phyloP scores from a whole-genome alignment of 2,113 vertebrate genomes.

The Candoia aspera region DNA sequence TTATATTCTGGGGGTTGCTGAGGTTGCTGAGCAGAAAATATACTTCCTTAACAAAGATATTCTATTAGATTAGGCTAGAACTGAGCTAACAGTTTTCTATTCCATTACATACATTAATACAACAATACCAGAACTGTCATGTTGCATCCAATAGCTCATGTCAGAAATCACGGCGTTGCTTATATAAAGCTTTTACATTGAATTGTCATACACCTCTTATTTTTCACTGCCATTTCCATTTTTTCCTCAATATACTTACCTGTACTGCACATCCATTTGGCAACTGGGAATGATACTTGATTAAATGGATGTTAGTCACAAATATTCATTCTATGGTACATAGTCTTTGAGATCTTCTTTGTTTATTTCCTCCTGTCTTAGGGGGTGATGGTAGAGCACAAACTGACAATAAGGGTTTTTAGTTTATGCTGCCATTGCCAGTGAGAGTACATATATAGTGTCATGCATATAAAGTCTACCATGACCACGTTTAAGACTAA shows the following conservation, averaged over 20 bases:
- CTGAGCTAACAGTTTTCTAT: not conserved
- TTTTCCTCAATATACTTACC: not conserved
- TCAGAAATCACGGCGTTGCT: not conserved
- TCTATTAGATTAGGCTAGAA: not conserved
- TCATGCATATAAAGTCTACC: not conserved
- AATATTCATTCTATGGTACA: not conserved
- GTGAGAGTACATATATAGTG: not conserved
- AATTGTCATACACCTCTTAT: not conserved
- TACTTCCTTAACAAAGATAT: too few relatives aligned
- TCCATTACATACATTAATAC: not conserved
- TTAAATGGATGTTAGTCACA: not conserved
- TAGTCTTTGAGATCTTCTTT: not conserved
- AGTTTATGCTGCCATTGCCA: not conserved
- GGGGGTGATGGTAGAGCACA: not conserved
- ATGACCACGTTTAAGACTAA: not conserved
- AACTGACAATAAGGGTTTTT: not conserved
- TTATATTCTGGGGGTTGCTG: not conserved
- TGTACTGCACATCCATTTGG: not conserved
- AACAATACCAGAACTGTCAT: not conserved
- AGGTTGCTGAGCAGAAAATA: not conserved
- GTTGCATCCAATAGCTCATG: not conserved
- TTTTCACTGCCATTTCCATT: not conserved
- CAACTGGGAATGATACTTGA: not conserved
- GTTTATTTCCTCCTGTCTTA: not conserved
- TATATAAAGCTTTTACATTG: not conserved